phyloP scores from a whole-genome alignment of 1,140 invertebrate species.

The Ylistrum balloti region DNA sequence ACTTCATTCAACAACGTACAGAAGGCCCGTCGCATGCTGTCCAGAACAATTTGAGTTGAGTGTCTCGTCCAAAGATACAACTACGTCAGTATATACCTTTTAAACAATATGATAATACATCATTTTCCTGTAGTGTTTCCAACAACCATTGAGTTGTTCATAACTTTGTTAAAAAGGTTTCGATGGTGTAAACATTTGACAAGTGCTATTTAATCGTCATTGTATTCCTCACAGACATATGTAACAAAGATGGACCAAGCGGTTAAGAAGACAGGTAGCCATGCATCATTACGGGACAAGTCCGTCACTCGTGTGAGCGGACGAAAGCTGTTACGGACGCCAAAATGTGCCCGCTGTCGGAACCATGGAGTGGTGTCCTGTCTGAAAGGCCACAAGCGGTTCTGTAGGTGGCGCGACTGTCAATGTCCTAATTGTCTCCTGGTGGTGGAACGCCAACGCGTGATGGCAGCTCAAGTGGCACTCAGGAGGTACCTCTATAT shows the following conservation, averaged over 20 bases:
- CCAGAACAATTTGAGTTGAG: no score
- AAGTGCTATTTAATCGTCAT: no score
- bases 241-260: not conserved
- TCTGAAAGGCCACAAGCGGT: conserved; percentile 95
- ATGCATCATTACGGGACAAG: not conserved
- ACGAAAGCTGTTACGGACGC: conserved; percentile 77
- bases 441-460: conserved; percentile 96
- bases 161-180: no score
- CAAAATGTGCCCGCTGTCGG: conserved; percentile 86
- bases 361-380: conserved; percentile 92
- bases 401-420: conserved; percentile 86
- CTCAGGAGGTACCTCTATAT: conserved; percentile 73
- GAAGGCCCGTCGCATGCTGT: no score
- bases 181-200: no score
- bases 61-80: no score
- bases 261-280: not conserved
- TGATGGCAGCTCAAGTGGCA: conserved; percentile 97
- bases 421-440: conserved; percentile 97
- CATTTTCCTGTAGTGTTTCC: no score
- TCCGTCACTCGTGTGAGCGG: not conserved
- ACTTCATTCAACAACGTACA: no score
- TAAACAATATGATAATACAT: no score
- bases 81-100: no score
- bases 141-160: no score
- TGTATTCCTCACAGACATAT: not conserved